phyloP scores from a whole-genome alignment of 2,113 vertebrate genomes.

The Mungos mungo region DNA sequence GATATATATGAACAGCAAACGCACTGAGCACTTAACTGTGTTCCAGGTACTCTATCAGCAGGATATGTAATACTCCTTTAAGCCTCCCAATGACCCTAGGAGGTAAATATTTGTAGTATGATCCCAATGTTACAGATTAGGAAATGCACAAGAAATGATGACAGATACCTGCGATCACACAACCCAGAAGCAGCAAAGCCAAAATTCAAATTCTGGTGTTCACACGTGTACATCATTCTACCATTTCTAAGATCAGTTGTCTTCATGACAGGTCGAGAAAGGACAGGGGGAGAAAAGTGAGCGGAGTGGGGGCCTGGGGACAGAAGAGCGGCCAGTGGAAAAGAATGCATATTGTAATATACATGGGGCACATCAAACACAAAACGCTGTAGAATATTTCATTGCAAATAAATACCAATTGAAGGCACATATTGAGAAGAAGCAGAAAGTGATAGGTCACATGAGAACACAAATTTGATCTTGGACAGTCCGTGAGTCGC shows the following conservation, averaged over 20 bases:
- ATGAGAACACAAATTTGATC: neutral
- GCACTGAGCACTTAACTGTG: fast-evolving
- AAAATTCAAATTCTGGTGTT: neutral
- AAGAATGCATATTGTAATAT: neutral
- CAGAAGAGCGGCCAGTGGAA: neutral
- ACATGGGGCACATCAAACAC: neutral
- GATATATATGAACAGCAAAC: neutral
- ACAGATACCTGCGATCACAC: neutral
- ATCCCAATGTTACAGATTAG: neutral
- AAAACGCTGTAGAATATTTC: neutral
- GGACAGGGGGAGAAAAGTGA: neutral
- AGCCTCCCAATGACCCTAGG: neutral
- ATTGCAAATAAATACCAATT: neutral
- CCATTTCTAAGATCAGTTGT: neutral
- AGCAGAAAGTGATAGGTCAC: neutral
- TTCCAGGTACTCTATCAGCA: neutral
- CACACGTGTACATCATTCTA: neutral
- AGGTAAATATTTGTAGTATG: neutral
- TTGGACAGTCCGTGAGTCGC: neutral
- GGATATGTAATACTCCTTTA: neutral
- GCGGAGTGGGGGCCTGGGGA: neutral
- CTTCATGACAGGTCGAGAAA: neutral
- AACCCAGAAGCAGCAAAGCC: neutral
- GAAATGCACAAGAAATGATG: neutral
- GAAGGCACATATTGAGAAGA: neutral